These are phyloP conservation scores for Heliconius sara DNA, from an alignment of 2,888 invertebrate genomes.

Conservation along the genomic window DNA sequence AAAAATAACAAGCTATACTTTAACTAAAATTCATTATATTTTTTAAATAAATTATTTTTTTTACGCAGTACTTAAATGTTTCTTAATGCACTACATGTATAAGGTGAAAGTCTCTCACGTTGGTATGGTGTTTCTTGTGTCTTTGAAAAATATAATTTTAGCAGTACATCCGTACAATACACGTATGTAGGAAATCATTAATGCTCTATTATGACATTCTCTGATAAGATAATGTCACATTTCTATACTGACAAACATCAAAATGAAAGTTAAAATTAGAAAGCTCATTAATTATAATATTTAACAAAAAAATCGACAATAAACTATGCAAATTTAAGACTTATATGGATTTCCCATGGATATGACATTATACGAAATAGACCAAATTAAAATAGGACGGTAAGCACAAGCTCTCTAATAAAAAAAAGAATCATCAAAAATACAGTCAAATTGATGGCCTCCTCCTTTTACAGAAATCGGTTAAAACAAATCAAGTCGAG, in stretches of 20 bases:
- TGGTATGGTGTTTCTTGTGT: not conserved
- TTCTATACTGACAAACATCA: not conserved
- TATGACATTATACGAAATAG: not conserved
- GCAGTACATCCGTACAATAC: not conserved
- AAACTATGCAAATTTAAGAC: no score
- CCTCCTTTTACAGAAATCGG: no score
- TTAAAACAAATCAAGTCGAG: not conserved
- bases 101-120: conserved; percentile 7
- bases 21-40: not conserved
- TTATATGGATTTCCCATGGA: not conserved
- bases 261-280: not conserved
- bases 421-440: no score
- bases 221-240: not conserved
- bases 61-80: not conserved
- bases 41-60: not conserved
- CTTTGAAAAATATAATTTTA: not conserved
- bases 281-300: not conserved
- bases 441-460: no score
- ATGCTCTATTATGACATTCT: not conserved
- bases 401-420: no score
- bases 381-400: not conserved
- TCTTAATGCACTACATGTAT: not conserved
- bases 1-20: not conserved
- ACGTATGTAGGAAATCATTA: not conserved
- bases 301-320: no score